A percentile compares a stretch with the other conserved stretches of the same genome.
Evolutionary conservation across 2,113 vertebrate species (phyloP).

Genomic region (Urocitellus parryii): DNA sequence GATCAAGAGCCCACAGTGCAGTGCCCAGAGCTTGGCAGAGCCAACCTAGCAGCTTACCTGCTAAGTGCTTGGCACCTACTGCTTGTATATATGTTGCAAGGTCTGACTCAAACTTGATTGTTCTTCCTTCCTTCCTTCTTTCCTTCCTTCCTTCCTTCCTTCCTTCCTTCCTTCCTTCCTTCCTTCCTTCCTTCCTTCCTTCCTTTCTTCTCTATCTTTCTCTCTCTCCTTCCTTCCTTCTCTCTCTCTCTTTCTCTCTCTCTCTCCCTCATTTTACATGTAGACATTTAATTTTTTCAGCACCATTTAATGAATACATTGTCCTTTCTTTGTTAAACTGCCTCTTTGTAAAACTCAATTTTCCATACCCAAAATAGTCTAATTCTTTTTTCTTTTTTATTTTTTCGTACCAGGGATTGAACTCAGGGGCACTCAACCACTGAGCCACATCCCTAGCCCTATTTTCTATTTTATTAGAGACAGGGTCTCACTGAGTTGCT

Average conservation of each 20-base stretch:
- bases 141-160: too few species aligned
- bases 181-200: background rate
- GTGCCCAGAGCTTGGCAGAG: background rate
- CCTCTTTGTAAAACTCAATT: background rate
- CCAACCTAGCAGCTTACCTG: background rate
- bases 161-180: background rate
- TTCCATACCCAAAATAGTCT: background rate
- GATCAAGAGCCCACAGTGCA: background rate
- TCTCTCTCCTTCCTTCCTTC: background rate
- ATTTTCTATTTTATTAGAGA: too few species aligned
- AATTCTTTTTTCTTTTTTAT: background rate
- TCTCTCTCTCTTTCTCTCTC: background rate
- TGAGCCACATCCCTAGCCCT: too few species aligned
- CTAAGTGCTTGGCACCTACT: background rate
- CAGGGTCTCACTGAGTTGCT: too few species aligned
- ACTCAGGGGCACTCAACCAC: too few species aligned
- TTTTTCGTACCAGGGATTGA: too few species aligned
- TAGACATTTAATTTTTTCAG: background rate
- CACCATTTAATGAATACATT: background rate
- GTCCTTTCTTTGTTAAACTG: background rate
- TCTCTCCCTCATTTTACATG: background rate
- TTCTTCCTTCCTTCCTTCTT: background rate
- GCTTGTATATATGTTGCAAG: background rate
- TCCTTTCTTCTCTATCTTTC: background rate
- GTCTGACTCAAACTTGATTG: background rate